These are phyloP conservation scores for Stegodyphus dumicola DNA, from an alignment of 1,140 invertebrate species.

Conservation along the genomic window DNA sequence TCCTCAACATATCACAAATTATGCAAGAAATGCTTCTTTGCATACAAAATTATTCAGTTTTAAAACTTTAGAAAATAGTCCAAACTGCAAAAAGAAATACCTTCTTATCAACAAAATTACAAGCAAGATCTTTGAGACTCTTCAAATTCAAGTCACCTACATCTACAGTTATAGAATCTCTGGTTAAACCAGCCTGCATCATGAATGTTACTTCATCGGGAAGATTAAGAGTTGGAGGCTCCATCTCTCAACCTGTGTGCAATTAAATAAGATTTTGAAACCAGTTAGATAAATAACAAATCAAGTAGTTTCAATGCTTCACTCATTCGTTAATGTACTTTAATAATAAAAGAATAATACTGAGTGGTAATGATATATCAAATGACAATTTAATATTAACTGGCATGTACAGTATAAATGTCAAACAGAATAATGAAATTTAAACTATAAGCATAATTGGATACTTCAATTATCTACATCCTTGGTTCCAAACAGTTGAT, in stretches of 20 bases:
- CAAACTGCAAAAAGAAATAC: slow-evolving; percentile 69
- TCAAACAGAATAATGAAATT: background rate
- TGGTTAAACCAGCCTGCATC: slow-evolving; percentile 92
- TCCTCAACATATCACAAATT: no score
- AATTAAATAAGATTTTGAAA: background rate
- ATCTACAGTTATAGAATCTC: slow-evolving; percentile 88
- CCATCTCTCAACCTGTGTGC: slow-evolving; percentile 46
- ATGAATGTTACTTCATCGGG: slow-evolving; percentile 84
- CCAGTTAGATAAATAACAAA: background rate
- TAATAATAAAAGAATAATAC: background rate
- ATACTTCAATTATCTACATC: no score
- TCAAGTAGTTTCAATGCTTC: background rate
- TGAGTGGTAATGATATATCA: background rate
- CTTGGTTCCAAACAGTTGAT: no score
- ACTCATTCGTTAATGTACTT: background rate
- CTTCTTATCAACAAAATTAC: slow-evolving; percentile 94
- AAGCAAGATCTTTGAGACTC: slow-evolving; percentile 91
- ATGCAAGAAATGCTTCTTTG: no score
- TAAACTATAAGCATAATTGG: no score
- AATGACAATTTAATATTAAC: background rate
- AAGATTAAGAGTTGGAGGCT: slow-evolving; percentile 60
- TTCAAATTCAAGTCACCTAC: slow-evolving; percentile 84
- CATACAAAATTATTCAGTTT: no score
- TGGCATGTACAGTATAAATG: background rate
- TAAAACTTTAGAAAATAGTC: no score